Percentiles rank a stretch among this genome's conserved stretches.
phyloP scores from a whole-genome alignment of 2,888 invertebrate genomes.

The Eristalis tenax region DNA sequence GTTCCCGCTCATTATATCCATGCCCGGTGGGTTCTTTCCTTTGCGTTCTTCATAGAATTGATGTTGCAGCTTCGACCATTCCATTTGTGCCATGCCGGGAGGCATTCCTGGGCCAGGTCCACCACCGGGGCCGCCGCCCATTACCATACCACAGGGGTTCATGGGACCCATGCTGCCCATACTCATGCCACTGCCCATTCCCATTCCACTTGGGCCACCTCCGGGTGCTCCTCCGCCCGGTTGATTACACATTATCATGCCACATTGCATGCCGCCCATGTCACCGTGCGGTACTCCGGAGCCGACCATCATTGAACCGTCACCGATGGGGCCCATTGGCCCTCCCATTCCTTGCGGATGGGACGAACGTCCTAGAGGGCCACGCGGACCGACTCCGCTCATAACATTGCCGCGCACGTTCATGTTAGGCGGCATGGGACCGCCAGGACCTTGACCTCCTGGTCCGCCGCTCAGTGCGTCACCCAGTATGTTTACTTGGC shows the following conservation, averaged over 20 bases:
- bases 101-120: constrained; percentile 72
- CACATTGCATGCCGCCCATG: constrained; percentile 65
- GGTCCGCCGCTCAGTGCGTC: constrained; percentile 49
- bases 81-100: constrained; percentile 85
- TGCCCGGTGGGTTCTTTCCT: constrained; percentile 55
- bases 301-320: constrained; percentile 59
- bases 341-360: constrained; percentile 60
- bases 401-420: constrained; percentile 54
- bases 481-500: constrained; percentile 49
- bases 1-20: constrained; percentile 61
- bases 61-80: constrained; percentile 95
- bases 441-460: constrained; percentile 27
- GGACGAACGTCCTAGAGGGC: constrained; percentile 40
- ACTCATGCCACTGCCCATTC: constrained; percentile 49
- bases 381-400: constrained; percentile 49
- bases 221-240: constrained; percentile 63
- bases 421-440: constrained; percentile 64
- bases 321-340: constrained; percentile 65
- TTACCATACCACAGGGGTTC: constrained; percentile 75
- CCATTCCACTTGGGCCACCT: constrained; percentile 39
- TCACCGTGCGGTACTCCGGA: constrained; percentile 69
- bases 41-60: constrained; percentile 89
- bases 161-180: constrained; percentile 73
- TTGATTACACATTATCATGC: constrained; percentile 72
- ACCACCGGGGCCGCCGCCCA: constrained; percentile 71